Evolutionary conservation across 2,113 vertebrate genomes (phyloP).

Genomic region (Poeciliopsis turrubarensis): DNA sequence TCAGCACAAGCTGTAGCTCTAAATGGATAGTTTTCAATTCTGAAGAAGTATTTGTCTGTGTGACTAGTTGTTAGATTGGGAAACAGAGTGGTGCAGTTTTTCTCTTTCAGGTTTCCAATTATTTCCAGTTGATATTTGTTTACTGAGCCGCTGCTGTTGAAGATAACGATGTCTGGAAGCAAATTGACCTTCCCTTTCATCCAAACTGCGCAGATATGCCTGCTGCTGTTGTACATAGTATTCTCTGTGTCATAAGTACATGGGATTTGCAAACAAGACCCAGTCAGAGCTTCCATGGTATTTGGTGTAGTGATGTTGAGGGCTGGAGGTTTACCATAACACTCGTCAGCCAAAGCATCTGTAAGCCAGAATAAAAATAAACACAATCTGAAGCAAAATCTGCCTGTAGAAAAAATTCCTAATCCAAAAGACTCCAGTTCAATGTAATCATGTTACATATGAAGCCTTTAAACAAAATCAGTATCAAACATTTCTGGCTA

Average conservation of each 20-base stretch:
- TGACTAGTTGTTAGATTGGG: background rate
- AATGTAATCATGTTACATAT: too few species aligned
- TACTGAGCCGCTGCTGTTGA: background rate
- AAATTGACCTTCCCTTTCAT: too few species aligned
- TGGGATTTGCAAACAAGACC: constrained; percentile 61
- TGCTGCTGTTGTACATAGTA: accelerated
- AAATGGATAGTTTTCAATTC: background rate
- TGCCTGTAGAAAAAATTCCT: background rate
- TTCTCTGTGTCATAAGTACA: constrained; percentile 25
- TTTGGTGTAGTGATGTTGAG: constrained; percentile 7
- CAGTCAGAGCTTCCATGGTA: constrained; percentile 41
- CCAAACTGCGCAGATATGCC: constrained; percentile 30
- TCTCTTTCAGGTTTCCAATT: constrained; percentile 44
- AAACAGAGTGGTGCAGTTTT: constrained; percentile 64
- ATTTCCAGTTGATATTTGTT: constrained; percentile 14
- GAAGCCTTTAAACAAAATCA: too few species aligned
- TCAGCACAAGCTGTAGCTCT: accelerated
- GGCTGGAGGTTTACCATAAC: accelerated
- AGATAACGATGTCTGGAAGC: background rate
- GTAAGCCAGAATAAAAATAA: background rate
- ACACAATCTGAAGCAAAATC: background rate
- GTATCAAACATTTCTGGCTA: too few species aligned
- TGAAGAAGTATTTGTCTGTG: constrained; percentile 43
- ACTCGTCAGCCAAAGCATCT: background rate
- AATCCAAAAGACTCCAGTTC: background rate